Percentiles rank a stretch among this genome's conserved stretches.
phyloP scores from a whole-genome alignment of 2,888 invertebrate genomes.

The Drosophila nr. fundita region DNA sequence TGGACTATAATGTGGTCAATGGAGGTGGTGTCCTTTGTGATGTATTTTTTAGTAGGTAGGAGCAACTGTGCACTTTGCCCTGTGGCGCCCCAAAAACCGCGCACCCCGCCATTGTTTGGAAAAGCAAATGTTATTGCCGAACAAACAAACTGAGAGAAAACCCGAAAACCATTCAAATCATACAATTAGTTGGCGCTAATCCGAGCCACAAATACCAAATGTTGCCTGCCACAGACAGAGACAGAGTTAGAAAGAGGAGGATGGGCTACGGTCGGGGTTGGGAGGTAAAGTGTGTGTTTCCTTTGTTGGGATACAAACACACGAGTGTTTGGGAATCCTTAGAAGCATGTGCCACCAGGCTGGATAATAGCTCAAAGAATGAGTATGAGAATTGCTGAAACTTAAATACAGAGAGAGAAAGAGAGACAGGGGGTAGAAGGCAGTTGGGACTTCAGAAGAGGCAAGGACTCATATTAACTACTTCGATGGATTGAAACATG shows the following conservation, averaged over 20 bases:
- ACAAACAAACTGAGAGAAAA: slow-evolving; percentile 69
- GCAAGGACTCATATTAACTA: slow-evolving; percentile 16
- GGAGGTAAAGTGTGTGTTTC: slow-evolving; percentile 19
- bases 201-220: slow-evolving; percentile 71
- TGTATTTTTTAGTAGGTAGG: background rate
- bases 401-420: background rate
- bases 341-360: slow-evolving; percentile 49
- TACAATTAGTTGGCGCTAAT: slow-evolving; percentile 77
- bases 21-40: background rate
- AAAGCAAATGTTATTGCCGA: slow-evolving; percentile 74
- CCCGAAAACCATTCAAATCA: slow-evolving; percentile 79
- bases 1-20: slow-evolving; percentile 8
- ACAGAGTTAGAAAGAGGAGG: background rate
- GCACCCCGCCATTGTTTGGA: slow-evolving; percentile 39
- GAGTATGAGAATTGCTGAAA: slow-evolving; percentile 2
- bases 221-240: background rate
- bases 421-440: background rate
- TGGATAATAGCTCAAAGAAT: slow-evolving; percentile 29
- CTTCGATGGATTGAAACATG: background rate
- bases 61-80: slow-evolving; percentile 7
- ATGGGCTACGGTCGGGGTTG: background rate
- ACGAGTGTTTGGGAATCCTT: slow-evolving; percentile 60
- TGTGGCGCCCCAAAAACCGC: slow-evolving; percentile 6
- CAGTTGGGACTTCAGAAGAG: background rate
- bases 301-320: slow-evolving; percentile 59